Conservation (phyloP, 2,888 invertebrate species). For the Pristionchus maxplancki region DNA sequence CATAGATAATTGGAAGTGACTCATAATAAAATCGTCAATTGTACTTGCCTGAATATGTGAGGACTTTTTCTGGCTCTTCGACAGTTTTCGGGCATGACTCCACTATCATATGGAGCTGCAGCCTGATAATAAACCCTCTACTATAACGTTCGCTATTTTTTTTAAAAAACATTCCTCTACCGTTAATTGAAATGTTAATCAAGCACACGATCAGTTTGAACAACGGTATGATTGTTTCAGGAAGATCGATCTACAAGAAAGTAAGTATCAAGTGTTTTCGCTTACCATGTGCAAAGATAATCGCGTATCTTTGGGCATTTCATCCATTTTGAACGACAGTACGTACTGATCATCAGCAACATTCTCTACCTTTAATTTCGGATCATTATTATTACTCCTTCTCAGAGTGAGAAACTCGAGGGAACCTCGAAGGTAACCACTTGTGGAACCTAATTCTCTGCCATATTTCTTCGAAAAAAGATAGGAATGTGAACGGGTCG, state of each 20-base stretch:
- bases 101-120: slow-evolving; percentile 67
- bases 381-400: background rate
- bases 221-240: background rate
- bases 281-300: slow-evolving; percentile 41
- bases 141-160: background rate
- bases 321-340: slow-evolving; percentile 63
- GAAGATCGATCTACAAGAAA: too few species aligned
- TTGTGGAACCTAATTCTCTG: background rate
- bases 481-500: slow-evolving; percentile 34
- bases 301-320: slow-evolving; percentile 58
- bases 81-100: slow-evolving; percentile 69
- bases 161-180: background rate
- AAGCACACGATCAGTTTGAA: background rate
- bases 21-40: background rate
- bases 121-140: slow-evolving; percentile 47
- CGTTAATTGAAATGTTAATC: background rate
- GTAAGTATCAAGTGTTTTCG: too few species aligned
- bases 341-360: slow-evolving; percentile 59
- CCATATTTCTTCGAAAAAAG: slow-evolving; percentile 16
- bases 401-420: background rate
- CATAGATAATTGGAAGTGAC: background rate
- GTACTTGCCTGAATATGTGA: slow-evolving; percentile 60
- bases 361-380: slow-evolving; percentile 30
- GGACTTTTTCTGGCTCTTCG: slow-evolving; percentile 63
- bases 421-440: background rate